These are phyloP conservation scores for Bombycilla garrulus DNA, from an alignment of 2,113 vertebrate genomes.

Conservation along the genomic window DNA sequence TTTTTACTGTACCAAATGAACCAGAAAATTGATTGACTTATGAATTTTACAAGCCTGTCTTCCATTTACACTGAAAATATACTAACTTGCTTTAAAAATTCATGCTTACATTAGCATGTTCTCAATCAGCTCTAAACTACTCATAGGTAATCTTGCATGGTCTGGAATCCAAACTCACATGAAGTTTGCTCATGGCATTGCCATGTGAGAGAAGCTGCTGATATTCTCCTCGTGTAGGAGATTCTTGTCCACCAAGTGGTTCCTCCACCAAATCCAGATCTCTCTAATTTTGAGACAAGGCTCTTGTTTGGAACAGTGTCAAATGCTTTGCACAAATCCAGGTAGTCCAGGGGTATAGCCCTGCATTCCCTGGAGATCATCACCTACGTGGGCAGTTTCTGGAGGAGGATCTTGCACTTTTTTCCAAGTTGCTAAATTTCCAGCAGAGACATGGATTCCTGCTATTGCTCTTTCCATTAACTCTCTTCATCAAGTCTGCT, in stretches of 20 bases:
- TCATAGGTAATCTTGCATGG: not conserved
- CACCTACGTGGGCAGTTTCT: not conserved
- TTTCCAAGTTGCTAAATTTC: not conserved
- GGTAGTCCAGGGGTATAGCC: not conserved
- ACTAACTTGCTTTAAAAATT: not conserved
- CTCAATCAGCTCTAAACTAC: not conserved
- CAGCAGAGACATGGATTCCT: not conserved
- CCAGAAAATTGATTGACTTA: constrained; percentile 23
- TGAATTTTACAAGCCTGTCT: not conserved
- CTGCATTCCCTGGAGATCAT: not conserved
- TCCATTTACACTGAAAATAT: not conserved
- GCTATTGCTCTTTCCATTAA: not conserved
- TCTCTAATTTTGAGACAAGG: not conserved
- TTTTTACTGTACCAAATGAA: constrained; percentile 16
- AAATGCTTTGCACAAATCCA: not conserved
- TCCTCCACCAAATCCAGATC: not conserved
- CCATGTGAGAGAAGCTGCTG: not conserved
- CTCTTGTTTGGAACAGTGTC: not conserved
- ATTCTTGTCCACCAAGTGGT: not conserved
- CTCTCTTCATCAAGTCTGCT: not conserved
- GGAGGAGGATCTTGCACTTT: not conserved
- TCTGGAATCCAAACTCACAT: not conserved
- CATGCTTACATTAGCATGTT: not conserved
- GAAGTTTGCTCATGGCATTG: not conserved
- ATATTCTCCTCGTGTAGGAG: not conserved